phyloP scores from a whole-genome alignment of 2,888 invertebrate genomes.

The Bombyx huttoni region DNA sequence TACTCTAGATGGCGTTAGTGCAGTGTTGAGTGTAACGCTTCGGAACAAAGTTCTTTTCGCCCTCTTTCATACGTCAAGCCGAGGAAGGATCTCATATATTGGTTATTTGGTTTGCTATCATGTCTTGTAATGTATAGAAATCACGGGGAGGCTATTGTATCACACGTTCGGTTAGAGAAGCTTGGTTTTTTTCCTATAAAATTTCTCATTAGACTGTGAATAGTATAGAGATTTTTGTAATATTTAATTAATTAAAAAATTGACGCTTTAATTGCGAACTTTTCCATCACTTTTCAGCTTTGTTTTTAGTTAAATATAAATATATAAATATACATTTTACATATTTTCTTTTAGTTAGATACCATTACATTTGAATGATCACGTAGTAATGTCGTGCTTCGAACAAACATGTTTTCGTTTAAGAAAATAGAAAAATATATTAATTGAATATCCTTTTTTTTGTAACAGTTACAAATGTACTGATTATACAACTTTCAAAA shows the following conservation, averaged over 20 bases:
- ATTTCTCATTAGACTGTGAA: slow-evolving; percentile 51
- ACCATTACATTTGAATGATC: no score
- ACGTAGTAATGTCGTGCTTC: background rate
- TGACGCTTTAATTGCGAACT: slow-evolving; percentile 27
- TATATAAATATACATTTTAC: no score
- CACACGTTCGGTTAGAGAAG: slow-evolving; percentile 37
- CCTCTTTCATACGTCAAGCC: slow-evolving; percentile 27
- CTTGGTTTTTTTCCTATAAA: slow-evolving; percentile 24
- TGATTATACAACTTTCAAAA: slow-evolving; percentile 16
- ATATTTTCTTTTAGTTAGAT: no score
- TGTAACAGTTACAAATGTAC: slow-evolving; percentile 24
- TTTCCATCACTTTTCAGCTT: slow-evolving; percentile 54
- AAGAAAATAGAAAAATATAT: background rate
- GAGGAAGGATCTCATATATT: slow-evolving; percentile 43
- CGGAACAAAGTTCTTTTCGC: slow-evolving; percentile 47
- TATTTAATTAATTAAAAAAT: background rate
- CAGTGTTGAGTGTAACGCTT: slow-evolving; percentile 41
- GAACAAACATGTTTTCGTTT: background rate
- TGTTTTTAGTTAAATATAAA: slow-evolving; percentile 32
- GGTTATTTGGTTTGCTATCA: slow-evolving; percentile 14
- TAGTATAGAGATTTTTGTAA: slow-evolving; percentile 29
- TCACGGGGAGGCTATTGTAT: slow-evolving; percentile 32
- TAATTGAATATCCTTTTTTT: slow-evolving; percentile 11
- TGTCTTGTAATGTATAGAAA: slow-evolving; percentile 23
- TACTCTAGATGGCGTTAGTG: slow-evolving; percentile 49